Conservation (phyloP, 2,888 invertebrate genomes). For the Autographa pulchrina region DNA sequence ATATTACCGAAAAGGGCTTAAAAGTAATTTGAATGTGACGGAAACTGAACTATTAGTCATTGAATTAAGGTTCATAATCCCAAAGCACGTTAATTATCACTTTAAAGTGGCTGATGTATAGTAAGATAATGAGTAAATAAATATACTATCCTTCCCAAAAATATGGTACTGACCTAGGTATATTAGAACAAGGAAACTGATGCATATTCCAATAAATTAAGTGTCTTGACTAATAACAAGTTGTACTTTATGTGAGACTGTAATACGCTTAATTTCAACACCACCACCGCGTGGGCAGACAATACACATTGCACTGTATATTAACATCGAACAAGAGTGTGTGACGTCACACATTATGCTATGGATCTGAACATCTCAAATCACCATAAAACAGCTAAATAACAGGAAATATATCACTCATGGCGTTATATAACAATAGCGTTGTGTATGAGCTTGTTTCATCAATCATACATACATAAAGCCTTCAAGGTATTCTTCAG, state of each 20-base stretch:
- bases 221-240: background rate
- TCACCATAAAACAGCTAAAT: conserved; percentile 38
- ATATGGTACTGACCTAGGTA: background rate
- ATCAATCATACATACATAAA: conserved; percentile 45
- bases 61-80: no score
- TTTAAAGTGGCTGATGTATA: no score
- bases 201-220: background rate
- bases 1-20: no score
- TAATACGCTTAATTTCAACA: background rate
- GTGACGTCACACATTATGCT: background rate
- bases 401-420: conserved; percentile 38
- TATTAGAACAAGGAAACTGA: background rate
- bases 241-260: background rate
- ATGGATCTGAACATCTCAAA: conserved; percentile 11
- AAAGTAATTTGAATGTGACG: no score
- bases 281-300: background rate
- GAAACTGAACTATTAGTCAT: no score
- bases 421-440: conserved; percentile 41
- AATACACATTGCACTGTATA: background rate
- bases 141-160: no score
- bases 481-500: conserved; percentile 1
- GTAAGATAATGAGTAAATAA: no score
- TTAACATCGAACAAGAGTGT: background rate
- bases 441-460: conserved; percentile 33
- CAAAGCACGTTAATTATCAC: no score